Base-by-base conservation (phyloP, 2,113 vertebrate species). In the Ellobius talpinus region DNA sequence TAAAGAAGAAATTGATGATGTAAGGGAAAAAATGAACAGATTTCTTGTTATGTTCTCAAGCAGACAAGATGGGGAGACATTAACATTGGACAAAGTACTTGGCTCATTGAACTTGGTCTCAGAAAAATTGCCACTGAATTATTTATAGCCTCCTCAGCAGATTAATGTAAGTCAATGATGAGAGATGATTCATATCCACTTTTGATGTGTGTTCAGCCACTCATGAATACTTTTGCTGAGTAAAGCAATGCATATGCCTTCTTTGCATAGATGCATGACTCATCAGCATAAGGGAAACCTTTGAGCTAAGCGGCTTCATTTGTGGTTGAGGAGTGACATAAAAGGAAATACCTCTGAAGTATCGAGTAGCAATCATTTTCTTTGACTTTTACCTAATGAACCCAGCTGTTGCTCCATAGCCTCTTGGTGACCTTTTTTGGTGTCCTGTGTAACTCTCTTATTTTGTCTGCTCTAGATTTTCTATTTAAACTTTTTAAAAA, bases 111-210 rank as follows among this genome's bases (percentile, higher is more conserved):
- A 95, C 61, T n/a, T 92, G 39, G 52, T 90, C 94, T 89, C 77
- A 63, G 81, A 79, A 95, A 97, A 95, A 90, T 85, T 92, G 86
- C 81, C 79, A 78, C 33, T 96, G 72, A 97, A 95, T 96, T 97
- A 97, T 96, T 97, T 91, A 96, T 61, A 88, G 47, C 0, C 21
- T 91, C 91, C 63, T 96, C 94, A 94, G 87, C 36, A 96, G 95
- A 96, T 96, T 97, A 90, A 95, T 96, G 86, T 77, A 74, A 78
- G 89, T 89, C 95, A 97, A 47, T 97, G 94, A 92, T 87, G 90
- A 96, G 90, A 78, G 72, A 89, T 98, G 96, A 97, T 95, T 97
- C 94, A 96, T 47, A 89, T 78, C 85, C 66, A 94, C 82, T 94
- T 95, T 73, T 68, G 74, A 96, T 95, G 36, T 95, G 84, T 66